Evolutionary conservation across 2,113 vertebrate genomes (phyloP).

Genomic region (Neoarius graeffei): DNA sequence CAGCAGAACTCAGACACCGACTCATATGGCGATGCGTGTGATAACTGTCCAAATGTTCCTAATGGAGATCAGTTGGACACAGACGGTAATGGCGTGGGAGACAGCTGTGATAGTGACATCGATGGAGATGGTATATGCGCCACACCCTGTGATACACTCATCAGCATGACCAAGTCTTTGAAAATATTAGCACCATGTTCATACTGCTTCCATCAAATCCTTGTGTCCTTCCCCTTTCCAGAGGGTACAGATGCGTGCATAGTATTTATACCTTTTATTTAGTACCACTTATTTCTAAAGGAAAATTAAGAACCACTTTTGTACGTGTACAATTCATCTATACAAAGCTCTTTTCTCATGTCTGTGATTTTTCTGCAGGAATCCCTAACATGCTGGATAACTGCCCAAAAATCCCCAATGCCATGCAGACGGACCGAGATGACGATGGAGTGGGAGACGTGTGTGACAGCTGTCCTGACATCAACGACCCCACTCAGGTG

Average conservation of each 20-base stretch:
- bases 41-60: slow-evolving; percentile 86
- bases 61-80: slow-evolving; percentile 85
- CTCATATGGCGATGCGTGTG: slow-evolving; percentile 91
- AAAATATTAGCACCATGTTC: not conserved
- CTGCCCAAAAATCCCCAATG: slow-evolving; percentile 91
- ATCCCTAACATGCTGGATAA: slow-evolving; percentile 93
- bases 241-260: not conserved
- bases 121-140: slow-evolving; percentile 85
- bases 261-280: not conserved
- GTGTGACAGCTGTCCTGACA: slow-evolving; percentile 88
- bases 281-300: not conserved
- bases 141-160: not conserved
- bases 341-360: not conserved
- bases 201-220: not conserved
- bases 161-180: not conserved
- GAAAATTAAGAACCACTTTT: not conserved
- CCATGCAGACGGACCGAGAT: slow-evolving; percentile 91
- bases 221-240: not conserved
- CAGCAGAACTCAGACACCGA: slow-evolving; percentile 96
- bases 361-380: slow-evolving; percentile 66
- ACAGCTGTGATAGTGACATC: slow-evolving; percentile 87
- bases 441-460: slow-evolving; percentile 86
- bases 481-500: slow-evolving; percentile 94
- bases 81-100: slow-evolving; percentile 81
- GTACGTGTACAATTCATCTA: not conserved